Evolutionary conservation across 2,113 vertebrate genomes (phyloP).

Genomic region (Gymnobelideus leadbeateri): DNA sequence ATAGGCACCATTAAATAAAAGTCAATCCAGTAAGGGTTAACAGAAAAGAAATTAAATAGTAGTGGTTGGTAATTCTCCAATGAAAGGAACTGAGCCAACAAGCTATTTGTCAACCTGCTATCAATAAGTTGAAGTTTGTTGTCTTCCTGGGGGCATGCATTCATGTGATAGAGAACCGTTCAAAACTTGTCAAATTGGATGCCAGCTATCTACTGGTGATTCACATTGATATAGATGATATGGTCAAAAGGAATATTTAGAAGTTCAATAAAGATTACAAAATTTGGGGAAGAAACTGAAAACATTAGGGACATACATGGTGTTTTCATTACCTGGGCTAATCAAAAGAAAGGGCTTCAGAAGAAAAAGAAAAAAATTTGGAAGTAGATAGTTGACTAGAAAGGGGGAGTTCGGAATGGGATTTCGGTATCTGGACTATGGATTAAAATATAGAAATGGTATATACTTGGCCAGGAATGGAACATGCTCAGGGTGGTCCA

Average conservation of each 20-base stretch:
- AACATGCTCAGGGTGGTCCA: neutral
- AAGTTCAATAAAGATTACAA: neutral
- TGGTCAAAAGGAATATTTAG: neutral
- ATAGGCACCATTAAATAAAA: neutral
- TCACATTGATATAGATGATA: neutral
- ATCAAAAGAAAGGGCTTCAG: neutral
- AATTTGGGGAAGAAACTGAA: neutral
- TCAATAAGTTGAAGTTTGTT: neutral
- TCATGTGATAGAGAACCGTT: neutral
- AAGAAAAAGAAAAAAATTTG: neutral
- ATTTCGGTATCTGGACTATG: neutral
- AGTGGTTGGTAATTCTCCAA: neutral
- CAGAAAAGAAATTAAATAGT: neutral
- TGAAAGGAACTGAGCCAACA: neutral
- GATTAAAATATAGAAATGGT: neutral
- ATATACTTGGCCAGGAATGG: neutral
- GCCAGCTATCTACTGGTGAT: neutral
- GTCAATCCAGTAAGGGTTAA: neutral
- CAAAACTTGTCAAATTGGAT: neutral
- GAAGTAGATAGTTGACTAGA: neutral
- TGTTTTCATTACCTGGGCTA: neutral
- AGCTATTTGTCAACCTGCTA: neutral
- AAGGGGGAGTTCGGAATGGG: neutral
- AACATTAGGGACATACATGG: neutral
- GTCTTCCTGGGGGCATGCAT: neutral